Evolutionary conservation across 1,140 invertebrate genomes (phyloP), one percentile per base, ranked within the genome.

Genomic region (Ptiloglossa arizonensis): DNA sequence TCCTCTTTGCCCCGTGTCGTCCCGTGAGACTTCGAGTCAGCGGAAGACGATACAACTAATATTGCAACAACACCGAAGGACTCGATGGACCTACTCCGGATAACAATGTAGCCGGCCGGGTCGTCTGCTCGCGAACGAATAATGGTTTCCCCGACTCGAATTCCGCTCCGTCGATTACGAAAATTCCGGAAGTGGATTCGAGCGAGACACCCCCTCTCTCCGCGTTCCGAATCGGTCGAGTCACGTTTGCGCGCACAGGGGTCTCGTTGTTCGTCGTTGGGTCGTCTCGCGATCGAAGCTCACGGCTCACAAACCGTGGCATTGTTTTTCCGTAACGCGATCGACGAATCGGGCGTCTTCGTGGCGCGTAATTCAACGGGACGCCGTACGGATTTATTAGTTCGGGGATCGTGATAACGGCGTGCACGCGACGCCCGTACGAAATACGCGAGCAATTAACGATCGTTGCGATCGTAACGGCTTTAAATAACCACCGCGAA

Each of bases 241-340:
- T 67, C 56, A 83, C 66, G 24, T 19, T 15, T 0, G 4, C 41
- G 29, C 62, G 71, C 59, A 80, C 67, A 82, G 48, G 35, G 68
- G 56, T 52, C 56, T 75, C 62, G 63, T 69, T 62, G 46, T 82
- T 75, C 60, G 56, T 44, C 22, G 35, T 69, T 50, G n/a, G n/a
- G n/a, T n/a, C n/a, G n/a, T n/a, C 56, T 62, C 38, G 5, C 48
- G 60, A 38, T 64, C 71, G 68, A 82, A 48, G 68, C 80, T 62
- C 63, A 41, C 63, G 54, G 27, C 62, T 19, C 29, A 68, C 52
- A 78, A 78, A 76, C 70, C 74, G 44, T 62, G n/a, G n/a, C 38
- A 76, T 83, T 83, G 81, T 83, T 83, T 83, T 83, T 83, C 67
- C 50, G 27, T 35, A n/a, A 32, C 38, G 32, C 66, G 54, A 69